Base-by-base conservation (phyloP, 2,113 vertebrate species). In the Gallinago jamesoni region DNA sequence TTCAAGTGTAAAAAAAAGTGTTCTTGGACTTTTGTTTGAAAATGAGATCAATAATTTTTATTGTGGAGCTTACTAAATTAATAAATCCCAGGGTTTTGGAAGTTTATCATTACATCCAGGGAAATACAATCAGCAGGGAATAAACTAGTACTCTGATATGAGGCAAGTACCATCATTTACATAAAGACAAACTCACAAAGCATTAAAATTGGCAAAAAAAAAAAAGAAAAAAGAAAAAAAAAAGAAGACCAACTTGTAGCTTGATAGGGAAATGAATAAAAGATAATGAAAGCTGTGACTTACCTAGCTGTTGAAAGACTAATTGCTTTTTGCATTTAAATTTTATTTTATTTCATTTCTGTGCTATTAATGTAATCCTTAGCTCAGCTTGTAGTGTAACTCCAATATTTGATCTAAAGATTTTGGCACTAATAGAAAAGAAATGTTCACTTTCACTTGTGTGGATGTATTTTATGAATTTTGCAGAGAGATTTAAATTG, bases 291-390 rank as follows among this genome's bases (percentile, higher is more conserved):
- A 47, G 19, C 68, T 70, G 28, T 31, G 22, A 8, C 11, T 67
- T 81, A 79, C 17, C 35, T 2, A 55, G 12, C 9, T 85, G 22
- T 12, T 17, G 62, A 60, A 62, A 56, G 22, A 79, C 18, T 14
- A 82, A 70, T 30, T 9, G 2, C 1, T 57, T 77, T 93, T 56
- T 50, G 37, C 25, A 74, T 87, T 77, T 67, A 55, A 62, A 45
- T 79, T 87, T 94, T 48, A n/a, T 48, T 93, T 64, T 28, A 41
- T 80, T 93, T 94, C 9, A 37, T 78, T 93, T 93, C 63, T 67
- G 10, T 82, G 27, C 62, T 91, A 69, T 48, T 81, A 95, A 92
- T 0, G 0, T 33, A 85, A 84, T 63, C 52, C 24, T 94, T 96
- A 84, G 50, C 74, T 28, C 57, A 93, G 33, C 14, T 79, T 43